These are phyloP conservation scores for Chrysochloris asiatica DNA, from an alignment of 2,113 vertebrate genomes.

Conservation along the genomic window DNA sequence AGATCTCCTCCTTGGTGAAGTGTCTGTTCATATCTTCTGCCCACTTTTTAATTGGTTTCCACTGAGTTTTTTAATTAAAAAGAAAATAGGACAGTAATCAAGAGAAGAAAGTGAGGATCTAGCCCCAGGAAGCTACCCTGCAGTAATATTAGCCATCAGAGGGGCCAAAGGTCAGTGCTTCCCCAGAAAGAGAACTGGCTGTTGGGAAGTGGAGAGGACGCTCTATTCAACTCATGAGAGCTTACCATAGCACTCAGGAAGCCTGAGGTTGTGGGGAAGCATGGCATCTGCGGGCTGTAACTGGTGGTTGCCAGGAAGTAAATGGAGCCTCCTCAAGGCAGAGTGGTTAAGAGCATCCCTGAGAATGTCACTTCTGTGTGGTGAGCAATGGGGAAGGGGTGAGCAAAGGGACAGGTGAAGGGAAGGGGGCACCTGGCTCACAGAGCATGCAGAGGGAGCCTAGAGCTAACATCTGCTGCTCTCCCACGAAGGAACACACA, in stretches of 20 bases:
- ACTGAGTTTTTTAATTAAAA: too few relatives aligned
- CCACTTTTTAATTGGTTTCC: too few relatives aligned
- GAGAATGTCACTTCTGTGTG: background rate
- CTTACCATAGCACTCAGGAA: background rate
- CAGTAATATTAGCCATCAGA: constrained; percentile 33
- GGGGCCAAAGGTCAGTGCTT: constrained; percentile 7
- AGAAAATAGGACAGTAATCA: constrained; percentile 42
- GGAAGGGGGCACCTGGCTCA: background rate
- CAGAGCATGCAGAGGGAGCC: background rate
- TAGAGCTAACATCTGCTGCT: background rate
- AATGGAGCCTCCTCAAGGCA: background rate
- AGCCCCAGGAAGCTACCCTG: constrained; percentile 28
- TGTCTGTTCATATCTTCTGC: too few relatives aligned
- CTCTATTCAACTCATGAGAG: background rate
- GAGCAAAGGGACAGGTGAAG: accelerated
- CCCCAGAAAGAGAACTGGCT: background rate
- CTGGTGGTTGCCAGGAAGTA: background rate
- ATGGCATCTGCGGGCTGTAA: background rate
- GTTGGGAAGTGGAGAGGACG: background rate
- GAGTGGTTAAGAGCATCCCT: background rate
- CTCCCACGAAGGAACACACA: accelerated
- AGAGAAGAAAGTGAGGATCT: constrained; percentile 63
- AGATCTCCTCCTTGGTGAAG: too few relatives aligned
- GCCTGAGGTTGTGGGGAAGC: background rate
- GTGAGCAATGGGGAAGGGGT: background rate